Evolutionary conservation across 2,797 vertebrate genomes (phyloP), one percentile per base, ranked within the genome.

Genomic region (Macropodus opercularis): DNA sequence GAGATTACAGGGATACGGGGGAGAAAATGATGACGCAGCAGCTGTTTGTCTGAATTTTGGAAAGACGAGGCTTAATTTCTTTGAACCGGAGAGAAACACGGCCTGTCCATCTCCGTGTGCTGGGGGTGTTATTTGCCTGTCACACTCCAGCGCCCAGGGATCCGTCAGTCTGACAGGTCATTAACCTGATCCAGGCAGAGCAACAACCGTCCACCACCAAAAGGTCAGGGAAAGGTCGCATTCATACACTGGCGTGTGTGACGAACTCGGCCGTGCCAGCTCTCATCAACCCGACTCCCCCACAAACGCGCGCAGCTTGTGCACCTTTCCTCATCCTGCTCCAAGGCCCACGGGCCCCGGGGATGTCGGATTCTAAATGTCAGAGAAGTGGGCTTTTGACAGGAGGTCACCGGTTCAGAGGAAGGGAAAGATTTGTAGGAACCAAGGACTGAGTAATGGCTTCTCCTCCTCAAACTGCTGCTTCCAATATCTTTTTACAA

Each of bases 101-200:
- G 35, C 41, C 10, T 3, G 43, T 17, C 4, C 5, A 18, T n/a
- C 22, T 26, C 8, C 13, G 51, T 39, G 43, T 47, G 44, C 36
- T 31, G 21, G 50, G 40, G n/a, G n/a, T n/a, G 41, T 38, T 7
- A 49, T 22, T n/a, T 18, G 22, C 29, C 53, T 58, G 65, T 65
- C 65, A 70, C 63, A 52, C 48, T 31, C 21, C 24, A 24, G 43
- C 15, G 58, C 49, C 31, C 47, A 56, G 29, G 27, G 36, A 83
- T 81, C 79, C 67, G 26, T 82, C 84, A 72, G 59, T 21, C 67
- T 77, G 84, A 68, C 81, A 75, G 77, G 65, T 80, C 75, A 80
- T 82, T 86, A 82, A 74, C 64, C 72, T 54, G 55, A 72, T 23
- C 0, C 63, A 72, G 41, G 59, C 56, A 57, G 44, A 69, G 52